phyloP scores from a whole-genome alignment of 2,888 invertebrate species.

The Agelastica alni region DNA sequence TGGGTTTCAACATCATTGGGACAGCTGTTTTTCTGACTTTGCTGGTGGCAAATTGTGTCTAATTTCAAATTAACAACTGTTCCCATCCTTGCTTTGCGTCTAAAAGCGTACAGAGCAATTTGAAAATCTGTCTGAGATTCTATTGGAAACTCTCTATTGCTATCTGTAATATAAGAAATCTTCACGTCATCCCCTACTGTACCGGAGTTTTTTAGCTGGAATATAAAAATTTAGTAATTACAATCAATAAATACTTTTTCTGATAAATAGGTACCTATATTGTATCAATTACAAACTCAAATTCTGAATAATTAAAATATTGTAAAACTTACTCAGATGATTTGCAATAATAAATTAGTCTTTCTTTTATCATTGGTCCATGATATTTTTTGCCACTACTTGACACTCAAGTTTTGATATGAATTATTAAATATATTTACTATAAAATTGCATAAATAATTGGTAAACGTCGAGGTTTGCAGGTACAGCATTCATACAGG shows the following conservation, averaged over 20 bases:
- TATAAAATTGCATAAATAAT: too few species aligned
- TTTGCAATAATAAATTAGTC: too few species aligned
- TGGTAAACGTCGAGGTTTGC: too few species aligned
- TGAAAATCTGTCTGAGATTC: slow-evolving; percentile 56
- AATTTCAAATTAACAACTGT: slow-evolving; percentile 52
- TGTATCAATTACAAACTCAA: too few species aligned
- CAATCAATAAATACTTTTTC: not conserved
- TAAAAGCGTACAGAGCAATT: slow-evolving; percentile 54
- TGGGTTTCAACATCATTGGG: slow-evolving; percentile 47
- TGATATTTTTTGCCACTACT: too few species aligned
- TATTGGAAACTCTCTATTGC: slow-evolving; percentile 55
- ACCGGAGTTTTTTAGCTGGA: slow-evolving; percentile 56
- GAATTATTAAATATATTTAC: too few species aligned
- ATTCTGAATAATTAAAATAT: too few species aligned
- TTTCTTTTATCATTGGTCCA: too few species aligned
- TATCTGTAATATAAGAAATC: slow-evolving; percentile 55
- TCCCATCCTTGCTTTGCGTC: slow-evolving; percentile 51
- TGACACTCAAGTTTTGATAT: too few species aligned
- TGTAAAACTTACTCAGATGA: too few species aligned
- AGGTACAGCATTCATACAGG: too few species aligned
- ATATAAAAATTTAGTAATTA: slow-evolving; percentile 12
- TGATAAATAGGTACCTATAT: too few species aligned
- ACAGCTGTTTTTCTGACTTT: slow-evolving; percentile 26
- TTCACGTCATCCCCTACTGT: slow-evolving; percentile 52
- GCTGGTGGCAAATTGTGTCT: slow-evolving; percentile 44